A percentile compares a stretch with the other conserved stretches of the same genome.
Evolutionary conservation across 2,888 invertebrate species (phyloP).

Genomic region (Pseudeuparius sepicola): DNA sequence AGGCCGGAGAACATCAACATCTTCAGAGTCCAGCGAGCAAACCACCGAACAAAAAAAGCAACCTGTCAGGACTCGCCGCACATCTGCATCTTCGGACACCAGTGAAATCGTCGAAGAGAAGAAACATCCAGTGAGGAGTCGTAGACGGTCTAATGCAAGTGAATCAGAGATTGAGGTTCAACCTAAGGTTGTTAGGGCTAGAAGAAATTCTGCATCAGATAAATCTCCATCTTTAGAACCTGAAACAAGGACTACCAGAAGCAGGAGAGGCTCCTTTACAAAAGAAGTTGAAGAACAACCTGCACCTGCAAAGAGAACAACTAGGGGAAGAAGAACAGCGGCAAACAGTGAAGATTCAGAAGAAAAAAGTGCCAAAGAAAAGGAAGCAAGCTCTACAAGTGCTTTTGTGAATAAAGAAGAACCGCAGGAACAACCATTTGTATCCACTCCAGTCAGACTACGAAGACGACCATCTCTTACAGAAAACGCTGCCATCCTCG

Average conservation of each 20-base stretch:
- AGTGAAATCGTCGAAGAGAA: conserved; percentile 12
- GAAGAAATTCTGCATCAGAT: conserved; percentile 8
- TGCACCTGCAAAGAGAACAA: conserved; percentile 12
- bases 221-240: conserved; percentile 4
- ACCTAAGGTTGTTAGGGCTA: conserved; percentile 5
- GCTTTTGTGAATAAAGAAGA: conserved; percentile 9
- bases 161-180: conserved; percentile 12
- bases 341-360: conserved; percentile 17
- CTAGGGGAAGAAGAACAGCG: conserved; percentile 9
- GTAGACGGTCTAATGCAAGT: conserved; percentile 14
- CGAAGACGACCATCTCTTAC: no score
- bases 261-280: not conserved
- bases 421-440: no score
- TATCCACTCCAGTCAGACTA: no score
- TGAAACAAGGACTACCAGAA: not conserved
- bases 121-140: conserved; percentile 13
- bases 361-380: conserved; percentile 14
- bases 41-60: no score
- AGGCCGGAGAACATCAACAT: conserved; percentile 15
- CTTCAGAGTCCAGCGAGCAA: conserved; percentile 10
- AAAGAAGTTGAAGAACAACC: conserved; percentile 14
- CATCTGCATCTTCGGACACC: no score
- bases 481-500: no score
- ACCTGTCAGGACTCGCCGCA: no score
- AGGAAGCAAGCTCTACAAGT: conserved; percentile 8